Conservation (phyloP, 2,113 vertebrate species). For the Rattus rattus region DNA sequence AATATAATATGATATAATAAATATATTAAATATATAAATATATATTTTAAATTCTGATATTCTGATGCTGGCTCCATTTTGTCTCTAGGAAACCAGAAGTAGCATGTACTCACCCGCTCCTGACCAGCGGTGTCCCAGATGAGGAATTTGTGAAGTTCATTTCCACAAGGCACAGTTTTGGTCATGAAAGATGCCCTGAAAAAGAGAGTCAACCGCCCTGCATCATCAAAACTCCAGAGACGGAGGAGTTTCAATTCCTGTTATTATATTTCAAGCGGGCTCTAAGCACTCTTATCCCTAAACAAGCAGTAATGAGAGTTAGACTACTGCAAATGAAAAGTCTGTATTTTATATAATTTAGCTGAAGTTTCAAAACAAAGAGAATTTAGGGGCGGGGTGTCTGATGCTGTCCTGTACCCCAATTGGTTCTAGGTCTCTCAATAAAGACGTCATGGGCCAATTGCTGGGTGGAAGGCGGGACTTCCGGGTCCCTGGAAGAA, state of each 20-base stretch:
- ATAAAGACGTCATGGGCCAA: no score
- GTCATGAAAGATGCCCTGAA: constrained; percentile 98
- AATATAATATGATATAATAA: no score
- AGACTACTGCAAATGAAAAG: background rate
- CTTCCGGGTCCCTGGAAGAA: no score
- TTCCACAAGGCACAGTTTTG: constrained; percentile 96
- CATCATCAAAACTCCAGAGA: background rate
- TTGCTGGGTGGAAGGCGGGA: no score
- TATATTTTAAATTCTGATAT: background rate
- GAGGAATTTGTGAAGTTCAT: constrained; percentile 98
- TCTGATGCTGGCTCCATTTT: background rate
- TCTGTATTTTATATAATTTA: background rate
- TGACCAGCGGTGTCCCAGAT: constrained; percentile 99
- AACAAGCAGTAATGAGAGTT: no score
- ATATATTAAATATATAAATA: no score
- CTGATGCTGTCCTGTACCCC: no score
- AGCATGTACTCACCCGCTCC: constrained; percentile 91
- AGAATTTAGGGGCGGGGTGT: background rate
- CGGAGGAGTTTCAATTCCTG: background rate
- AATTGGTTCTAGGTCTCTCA: no score
- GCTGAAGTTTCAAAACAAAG: background rate
- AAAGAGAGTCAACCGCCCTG: constrained; percentile 42
- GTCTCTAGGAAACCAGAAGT: constrained; percentile 1
- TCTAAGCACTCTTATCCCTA: background rate
- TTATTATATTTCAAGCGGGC: background rate